Percentiles rank a stretch among this genome's conserved stretches.
phyloP scores from a whole-genome alignment of 2,113 vertebrate species.

The Prionailurus viverrinus region DNA sequence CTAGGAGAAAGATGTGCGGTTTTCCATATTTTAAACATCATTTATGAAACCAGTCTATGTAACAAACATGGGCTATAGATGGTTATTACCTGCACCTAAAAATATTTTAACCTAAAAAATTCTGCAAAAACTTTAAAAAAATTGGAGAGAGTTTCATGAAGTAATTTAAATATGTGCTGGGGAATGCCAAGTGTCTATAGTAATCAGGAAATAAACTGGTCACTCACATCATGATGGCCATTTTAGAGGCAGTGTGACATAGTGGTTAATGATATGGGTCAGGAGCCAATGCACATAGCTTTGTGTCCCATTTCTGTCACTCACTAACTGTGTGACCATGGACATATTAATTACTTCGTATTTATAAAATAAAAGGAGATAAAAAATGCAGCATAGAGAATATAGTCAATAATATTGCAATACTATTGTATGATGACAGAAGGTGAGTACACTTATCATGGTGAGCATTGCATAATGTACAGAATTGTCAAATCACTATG shows the following conservation, averaged over 20 bases:
- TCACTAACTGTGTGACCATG: not conserved
- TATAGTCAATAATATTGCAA: not conserved
- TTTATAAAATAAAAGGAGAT: not conserved
- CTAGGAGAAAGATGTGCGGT: not conserved
- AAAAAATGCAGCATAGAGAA: not conserved
- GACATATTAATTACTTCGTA: not conserved
- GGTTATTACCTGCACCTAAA: not conserved
- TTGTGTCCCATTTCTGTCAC: not conserved
- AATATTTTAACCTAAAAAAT: conserved; percentile 17
- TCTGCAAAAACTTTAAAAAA: not conserved
- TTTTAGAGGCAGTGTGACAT: not conserved
- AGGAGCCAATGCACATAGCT: not conserved
- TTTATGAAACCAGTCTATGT: not conserved
- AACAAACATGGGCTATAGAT: not conserved
- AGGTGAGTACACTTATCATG: not conserved
- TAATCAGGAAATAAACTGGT: not conserved
- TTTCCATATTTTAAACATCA: not conserved
- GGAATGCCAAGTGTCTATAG: not conserved
- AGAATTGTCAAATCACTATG: not conserved
- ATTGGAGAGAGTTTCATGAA: not conserved
- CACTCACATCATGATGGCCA: not conserved
- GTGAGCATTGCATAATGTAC: not conserved
- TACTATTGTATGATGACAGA: not conserved
- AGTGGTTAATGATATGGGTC: not conserved
- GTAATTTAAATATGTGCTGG: not conserved